phyloP scores from a whole-genome alignment of 1,140 invertebrate genomes.

The Brachionus rotundiformis region DNA sequence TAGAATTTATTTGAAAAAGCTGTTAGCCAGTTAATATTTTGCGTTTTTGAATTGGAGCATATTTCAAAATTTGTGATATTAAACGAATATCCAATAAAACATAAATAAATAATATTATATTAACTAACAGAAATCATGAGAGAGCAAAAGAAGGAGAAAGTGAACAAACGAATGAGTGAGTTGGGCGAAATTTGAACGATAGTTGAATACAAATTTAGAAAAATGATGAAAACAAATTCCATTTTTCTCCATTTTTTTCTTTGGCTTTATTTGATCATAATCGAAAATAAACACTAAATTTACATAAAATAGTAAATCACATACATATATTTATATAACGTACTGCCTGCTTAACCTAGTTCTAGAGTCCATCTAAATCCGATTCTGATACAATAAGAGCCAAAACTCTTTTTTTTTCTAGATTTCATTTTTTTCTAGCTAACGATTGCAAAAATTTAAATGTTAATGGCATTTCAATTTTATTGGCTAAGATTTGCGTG shows the following conservation, averaged over 20 bases:
- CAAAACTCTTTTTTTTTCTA: constrained; percentile 2
- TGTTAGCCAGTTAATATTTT: constrained; percentile 15
- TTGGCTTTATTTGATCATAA: constrained; percentile 8
- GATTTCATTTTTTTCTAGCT: background rate
- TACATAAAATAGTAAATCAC: constrained; percentile 28
- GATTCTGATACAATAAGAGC: background rate
- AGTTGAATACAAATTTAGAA: background rate
- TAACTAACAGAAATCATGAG: constrained; percentile 2
- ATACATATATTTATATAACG: background rate
- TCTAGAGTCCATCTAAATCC: constrained; percentile 21
- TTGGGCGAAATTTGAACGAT: background rate
- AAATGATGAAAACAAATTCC: constrained; percentile 10
- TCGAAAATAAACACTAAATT: constrained; percentile 41
- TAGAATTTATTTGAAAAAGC: constrained; percentile 3
- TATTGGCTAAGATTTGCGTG: background rate
- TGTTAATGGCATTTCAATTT: constrained; percentile 38
- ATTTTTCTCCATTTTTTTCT: constrained; percentile 36
- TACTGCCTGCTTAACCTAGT: constrained; percentile 37
- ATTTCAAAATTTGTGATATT: constrained; percentile 37
- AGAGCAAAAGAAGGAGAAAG: background rate
- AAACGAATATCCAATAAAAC: constrained; percentile 39
- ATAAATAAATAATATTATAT: constrained; percentile 43
- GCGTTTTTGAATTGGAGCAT: constrained; percentile 1
- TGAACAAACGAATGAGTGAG: background rate
- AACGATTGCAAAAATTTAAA: background rate